Percentiles rank a stretch among this genome's conserved stretches.
Conservation (phyloP, 1,140 invertebrate species). For the Venustaconcha ellipsiformis region DNA sequence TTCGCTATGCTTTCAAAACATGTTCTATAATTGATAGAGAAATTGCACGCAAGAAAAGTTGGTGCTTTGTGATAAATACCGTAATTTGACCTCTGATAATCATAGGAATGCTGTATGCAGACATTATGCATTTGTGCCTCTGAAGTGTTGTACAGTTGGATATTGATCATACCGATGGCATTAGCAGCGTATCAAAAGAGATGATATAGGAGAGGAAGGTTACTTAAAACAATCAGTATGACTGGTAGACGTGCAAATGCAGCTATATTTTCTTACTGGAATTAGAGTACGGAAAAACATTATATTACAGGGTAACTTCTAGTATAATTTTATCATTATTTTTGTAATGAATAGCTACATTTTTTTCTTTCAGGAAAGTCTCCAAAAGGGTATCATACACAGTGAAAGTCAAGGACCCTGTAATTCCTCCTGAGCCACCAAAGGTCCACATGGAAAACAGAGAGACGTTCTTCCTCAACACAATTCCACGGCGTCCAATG, state of each 20-base stretch:
- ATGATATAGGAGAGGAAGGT: neutral
- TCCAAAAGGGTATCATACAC: conserved; percentile 52
- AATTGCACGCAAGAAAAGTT: too few relatives aligned
- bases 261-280: neutral
- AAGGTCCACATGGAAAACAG: conserved; percentile 57
- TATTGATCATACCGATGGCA: too few relatives aligned
- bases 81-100: too few relatives aligned
- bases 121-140: too few relatives aligned
- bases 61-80: too few relatives aligned
- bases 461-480: conserved; percentile 65
- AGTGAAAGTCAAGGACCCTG: conserved; percentile 49
- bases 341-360: neutral
- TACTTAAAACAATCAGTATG: neutral
- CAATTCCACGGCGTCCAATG: conserved; percentile 54
- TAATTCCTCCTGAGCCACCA: conserved; percentile 50
- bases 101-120: too few relatives aligned
- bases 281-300: neutral
- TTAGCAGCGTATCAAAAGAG: neutral
- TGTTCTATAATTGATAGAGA: too few relatives aligned
- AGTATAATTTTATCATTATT: neutral
- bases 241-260: neutral
- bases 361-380: conserved; percentile 32
- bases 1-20: too few relatives aligned
- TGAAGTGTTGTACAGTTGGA: too few relatives aligned
- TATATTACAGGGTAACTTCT: neutral